These are phyloP conservation scores for Condylura cristata DNA, from an alignment of 2,113 vertebrate genomes.

Conservation along the genomic window DNA sequence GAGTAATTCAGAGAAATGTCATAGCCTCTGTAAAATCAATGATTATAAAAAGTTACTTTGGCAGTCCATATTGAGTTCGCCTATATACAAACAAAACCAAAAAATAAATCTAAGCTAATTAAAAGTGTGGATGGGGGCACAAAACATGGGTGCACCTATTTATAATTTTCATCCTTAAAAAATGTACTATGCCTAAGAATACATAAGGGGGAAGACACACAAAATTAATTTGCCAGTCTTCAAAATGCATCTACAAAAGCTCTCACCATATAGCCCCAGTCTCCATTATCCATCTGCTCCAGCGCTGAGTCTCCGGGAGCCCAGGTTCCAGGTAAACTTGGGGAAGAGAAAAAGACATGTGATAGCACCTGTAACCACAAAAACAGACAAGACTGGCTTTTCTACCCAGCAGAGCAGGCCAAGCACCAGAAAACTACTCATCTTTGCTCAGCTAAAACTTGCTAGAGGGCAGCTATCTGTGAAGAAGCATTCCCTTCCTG, in stretches of 20 bases:
- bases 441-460: slow-evolving; percentile 59
- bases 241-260: background rate
- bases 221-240: slow-evolving; percentile 21
- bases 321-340: slow-evolving; percentile 80
- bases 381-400: slow-evolving; percentile 14
- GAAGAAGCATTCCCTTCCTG: background rate
- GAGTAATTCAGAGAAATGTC: background rate
- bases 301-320: slow-evolving; percentile 74
- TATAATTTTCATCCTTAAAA: background rate
- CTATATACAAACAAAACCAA: slow-evolving; percentile 23
- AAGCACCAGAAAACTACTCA: slow-evolving; percentile 30
- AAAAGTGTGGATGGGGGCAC: background rate
- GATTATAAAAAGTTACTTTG: background rate
- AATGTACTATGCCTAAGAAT: background rate
- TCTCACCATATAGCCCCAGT: slow-evolving; percentile 98
- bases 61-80: background rate
- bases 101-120: background rate
- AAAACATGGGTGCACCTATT: background rate
- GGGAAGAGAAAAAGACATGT: slow-evolving; percentile 34
- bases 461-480: slow-evolving; percentile 36
- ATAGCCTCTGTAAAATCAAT: background rate
- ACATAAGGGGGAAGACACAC: background rate
- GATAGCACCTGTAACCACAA: slow-evolving; percentile 62
- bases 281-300: slow-evolving; percentile 99
- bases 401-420: slow-evolving; percentile 50